Percentiles rank a stretch among this genome's conserved stretches.
These are phyloP conservation scores for Paramormyrops hopkinsi DNA, from an alignment of 2,797 vertebrate genomes.

Conservation along the genomic window DNA sequence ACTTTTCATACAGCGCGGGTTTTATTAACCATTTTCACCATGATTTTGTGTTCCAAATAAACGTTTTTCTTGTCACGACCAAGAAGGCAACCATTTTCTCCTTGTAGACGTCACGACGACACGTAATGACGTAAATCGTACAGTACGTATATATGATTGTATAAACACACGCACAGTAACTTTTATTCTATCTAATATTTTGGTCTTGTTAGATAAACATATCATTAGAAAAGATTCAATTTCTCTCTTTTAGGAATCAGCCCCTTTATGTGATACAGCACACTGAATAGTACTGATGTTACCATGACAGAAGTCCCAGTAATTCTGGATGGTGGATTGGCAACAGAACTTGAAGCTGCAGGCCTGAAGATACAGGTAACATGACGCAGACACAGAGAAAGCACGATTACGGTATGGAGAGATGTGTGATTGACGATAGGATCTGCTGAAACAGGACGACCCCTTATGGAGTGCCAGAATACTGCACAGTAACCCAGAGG, in stretches of 20 bases:
- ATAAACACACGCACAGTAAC: not conserved
- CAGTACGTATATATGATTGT: not conserved
- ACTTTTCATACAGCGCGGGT: not conserved
- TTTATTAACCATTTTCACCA: not conserved
- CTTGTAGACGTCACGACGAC: not conserved
- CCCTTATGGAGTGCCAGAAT: conserved; percentile 72
- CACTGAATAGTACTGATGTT: not conserved
- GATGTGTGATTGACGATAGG: not conserved
- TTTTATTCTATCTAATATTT: not conserved
- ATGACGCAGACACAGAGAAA: not conserved
- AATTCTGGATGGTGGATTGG: conserved; percentile 68
- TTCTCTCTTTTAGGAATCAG: not conserved
- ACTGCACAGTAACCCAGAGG: conserved; percentile 62
- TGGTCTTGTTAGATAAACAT: not conserved
- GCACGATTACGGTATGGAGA: not conserved
- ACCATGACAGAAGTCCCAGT: conserved; percentile 38
- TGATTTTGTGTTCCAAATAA: not conserved
- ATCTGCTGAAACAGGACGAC: conserved; percentile 56
- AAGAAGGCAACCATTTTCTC: not conserved
- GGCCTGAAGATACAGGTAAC: conserved; percentile 61
- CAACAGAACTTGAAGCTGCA: conserved; percentile 66
- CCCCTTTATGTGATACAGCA: not conserved
- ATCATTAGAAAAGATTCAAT: not conserved
- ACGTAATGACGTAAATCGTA: not conserved
- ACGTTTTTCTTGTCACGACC: not conserved